Evolutionary conservation across 2,888 invertebrate genomes (phyloP), one percentile per base, ranked within the genome.

Genomic region (Scelioninae gen. 1): DNA sequence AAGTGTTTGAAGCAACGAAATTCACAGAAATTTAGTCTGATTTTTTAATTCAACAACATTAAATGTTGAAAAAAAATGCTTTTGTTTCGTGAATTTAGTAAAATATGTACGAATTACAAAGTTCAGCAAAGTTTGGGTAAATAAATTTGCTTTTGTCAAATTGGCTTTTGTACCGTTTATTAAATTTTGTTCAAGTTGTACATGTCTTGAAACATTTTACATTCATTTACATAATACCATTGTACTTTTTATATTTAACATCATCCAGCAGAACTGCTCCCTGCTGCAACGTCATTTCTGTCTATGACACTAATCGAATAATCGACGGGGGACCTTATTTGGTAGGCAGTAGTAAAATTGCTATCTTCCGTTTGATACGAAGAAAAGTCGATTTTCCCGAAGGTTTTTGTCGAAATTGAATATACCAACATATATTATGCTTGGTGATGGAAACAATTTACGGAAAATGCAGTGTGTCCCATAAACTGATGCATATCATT

Each of bases 271-370:
- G 56, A 71, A 69, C 55, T 78, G 71, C 55, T 47, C 10, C 43
- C 31, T 15, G 29, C 32, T 60, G 38, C 40, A 51, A 16, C 65
- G 55, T 71, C 58, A 71, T 78, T 71, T 71, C 63, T 72, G 62
- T 69, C 65, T 62, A 80, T 80, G 62, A 80, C 74, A 74, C 47
- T 74, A 80, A 80, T 80, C 74, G 74, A 80, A 80, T 80, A 34
- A 69, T 56, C 60, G 68, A 34, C 66, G 69, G 62, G 40, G 53
- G 53, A 75, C 72, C 68, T 60, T 63, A 75, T 69, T 81, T 51
- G 75, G 53, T 68, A 80, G 79, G 49, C 66, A 79, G 74, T 68
- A 74, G 72, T 68, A 66, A 66, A 74, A 79, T 74, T 79, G 60
- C 60, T 66, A 60, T 74, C 62, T 79, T 74, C 31, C 79, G 72